Percentiles rank a stretch among this genome's conserved stretches.
Evolutionary conservation across 1,140 invertebrate genomes (phyloP).

Genomic region (Leptinotarsa defecta): DNA sequence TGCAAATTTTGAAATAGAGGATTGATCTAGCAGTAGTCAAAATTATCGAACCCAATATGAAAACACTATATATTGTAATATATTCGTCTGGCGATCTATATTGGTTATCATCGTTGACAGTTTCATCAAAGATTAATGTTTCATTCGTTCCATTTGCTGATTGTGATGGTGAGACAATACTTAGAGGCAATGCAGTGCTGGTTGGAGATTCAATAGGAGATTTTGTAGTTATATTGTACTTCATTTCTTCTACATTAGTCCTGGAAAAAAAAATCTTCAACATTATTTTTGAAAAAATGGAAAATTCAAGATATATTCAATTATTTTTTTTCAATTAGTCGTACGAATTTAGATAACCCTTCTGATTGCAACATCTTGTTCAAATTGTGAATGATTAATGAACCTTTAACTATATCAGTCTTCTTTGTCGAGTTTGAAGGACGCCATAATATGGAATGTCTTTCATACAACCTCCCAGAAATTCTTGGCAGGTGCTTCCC

Average conservation of each 20-base stretch:
- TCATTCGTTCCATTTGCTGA: not conserved
- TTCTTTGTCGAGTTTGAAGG: too few species aligned
- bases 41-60: slow-evolving; percentile 52
- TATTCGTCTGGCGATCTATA: slow-evolving; percentile 33
- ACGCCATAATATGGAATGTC: too few species aligned
- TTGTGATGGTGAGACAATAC: not conserved
- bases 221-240: not conserved
- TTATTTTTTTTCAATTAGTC: too few species aligned
- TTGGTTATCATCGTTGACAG: not conserved
- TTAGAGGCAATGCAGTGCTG: not conserved
- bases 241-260: slow-evolving; percentile 60
- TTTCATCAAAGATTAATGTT: not conserved
- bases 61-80: slow-evolving; percentile 49
- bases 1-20: slow-evolving; percentile 79
- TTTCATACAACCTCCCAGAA: too few species aligned
- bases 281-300: not conserved
- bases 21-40: slow-evolving; percentile 66
- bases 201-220: not conserved
- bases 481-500: too few species aligned
- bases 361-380: too few species aligned
- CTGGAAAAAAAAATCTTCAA: slow-evolving; percentile 48
- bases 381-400: too few species aligned
- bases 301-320: not conserved
- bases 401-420: too few species aligned
- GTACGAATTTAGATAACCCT: too few species aligned